Evolutionary conservation across 2,888 invertebrate genomes (phyloP), one percentile per base, ranked within the genome.

Genomic region (Meliscaeva auricollis): DNA sequence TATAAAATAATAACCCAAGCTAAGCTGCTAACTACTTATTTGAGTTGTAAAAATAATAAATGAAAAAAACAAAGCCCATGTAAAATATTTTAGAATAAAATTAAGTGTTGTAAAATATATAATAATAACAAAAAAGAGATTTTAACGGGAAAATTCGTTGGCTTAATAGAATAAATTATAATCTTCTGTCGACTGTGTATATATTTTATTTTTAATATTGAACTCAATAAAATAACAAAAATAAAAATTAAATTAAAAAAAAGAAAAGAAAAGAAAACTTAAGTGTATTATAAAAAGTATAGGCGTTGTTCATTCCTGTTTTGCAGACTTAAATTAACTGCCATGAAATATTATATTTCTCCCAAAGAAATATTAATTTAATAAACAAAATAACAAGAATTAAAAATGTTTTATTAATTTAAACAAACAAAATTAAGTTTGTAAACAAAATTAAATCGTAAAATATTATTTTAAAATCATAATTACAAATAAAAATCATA

Each of bases 281-380:
- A 41, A 41, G n/a, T 62, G 32, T 50, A 58, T 46, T 30, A 46
- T 44, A 15, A 54, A 26, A 62, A 66, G 17, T 76, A 78, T 79
- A 79, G 69, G 64, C 83, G 58, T 79, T 79, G 74, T 78, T 84
- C 74, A 79, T 84, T 79, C 79, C 83, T 79, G 79, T 83, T 74
- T 84, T 84, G 83, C 83, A 84, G 74, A 84, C 83, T 75, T 83
- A 26, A 56, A 74, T 74, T 79, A 84, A 79, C 83, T 84, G 83
- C 83, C 83, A 84, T 79, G 38, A 62, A 48, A 69, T 38, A 35
- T 35, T 35, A 78, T 78, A 77, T 56, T 70, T 64, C 69, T 70
- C 60, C 38, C 17, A 76, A 15, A 66, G 26, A 48, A 62, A 46
- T 56, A 38, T 72, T 20, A 68, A 78, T 52, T 62, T 15, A 17